phyloP scores from a whole-genome alignment of 2,888 invertebrate species.

The Erebia ligea region DNA sequence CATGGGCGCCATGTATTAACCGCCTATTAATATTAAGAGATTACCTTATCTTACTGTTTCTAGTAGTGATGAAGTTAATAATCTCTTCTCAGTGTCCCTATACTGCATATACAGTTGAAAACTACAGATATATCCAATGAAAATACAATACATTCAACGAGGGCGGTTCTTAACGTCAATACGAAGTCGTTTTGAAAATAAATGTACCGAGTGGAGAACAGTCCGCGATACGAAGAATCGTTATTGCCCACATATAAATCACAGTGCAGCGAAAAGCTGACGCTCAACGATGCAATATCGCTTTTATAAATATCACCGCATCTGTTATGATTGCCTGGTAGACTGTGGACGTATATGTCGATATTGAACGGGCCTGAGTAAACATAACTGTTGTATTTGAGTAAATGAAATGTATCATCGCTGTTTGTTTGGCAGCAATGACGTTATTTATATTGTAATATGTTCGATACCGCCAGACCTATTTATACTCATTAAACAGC shows the following conservation, averaged over 20 bases:
- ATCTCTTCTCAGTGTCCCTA: no score
- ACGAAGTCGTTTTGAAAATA: slow-evolving; percentile 31
- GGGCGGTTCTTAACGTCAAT: slow-evolving; percentile 1
- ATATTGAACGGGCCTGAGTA: slow-evolving; percentile 6
- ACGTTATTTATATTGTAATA: neutral
- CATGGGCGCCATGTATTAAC: no score
- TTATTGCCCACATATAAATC: slow-evolving; percentile 26
- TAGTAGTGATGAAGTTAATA: no score
- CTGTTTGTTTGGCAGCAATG: neutral
- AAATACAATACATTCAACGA: neutral
- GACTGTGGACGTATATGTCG: slow-evolving; percentile 5
- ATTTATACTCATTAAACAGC: no score
- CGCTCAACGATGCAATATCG: slow-evolving; percentile 28
- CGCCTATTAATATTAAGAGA: no score
- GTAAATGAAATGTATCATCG: slow-evolving; percentile 2
- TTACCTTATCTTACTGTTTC: no score
- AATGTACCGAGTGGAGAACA: slow-evolving; percentile 30
- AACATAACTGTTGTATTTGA: neutral
- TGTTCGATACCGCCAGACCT: no score
- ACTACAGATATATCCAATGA: neutral
- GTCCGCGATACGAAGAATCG: slow-evolving; percentile 15
- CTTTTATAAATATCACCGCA: slow-evolving; percentile 21
- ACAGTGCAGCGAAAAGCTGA: slow-evolving; percentile 32
- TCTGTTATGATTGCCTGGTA: slow-evolving; percentile 22
- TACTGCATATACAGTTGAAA: neutral